Evolutionary conservation across 2,113 vertebrate species (phyloP), one percentile per base, ranked within the genome.

Genomic region (Microtus richardsoni): DNA sequence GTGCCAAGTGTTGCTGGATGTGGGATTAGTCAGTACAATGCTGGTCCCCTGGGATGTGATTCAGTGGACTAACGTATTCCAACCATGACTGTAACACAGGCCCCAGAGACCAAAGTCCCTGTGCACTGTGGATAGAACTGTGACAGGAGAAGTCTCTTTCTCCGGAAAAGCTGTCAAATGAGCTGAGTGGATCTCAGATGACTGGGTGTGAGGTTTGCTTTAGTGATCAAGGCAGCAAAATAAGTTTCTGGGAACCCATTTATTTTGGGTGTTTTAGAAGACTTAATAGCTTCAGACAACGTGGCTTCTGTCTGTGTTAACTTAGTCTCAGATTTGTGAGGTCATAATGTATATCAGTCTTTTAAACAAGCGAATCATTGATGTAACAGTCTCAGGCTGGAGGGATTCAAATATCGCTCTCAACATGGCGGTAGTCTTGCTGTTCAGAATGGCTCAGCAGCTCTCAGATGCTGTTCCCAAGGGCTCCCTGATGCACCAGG

Each of bases 321-420:
- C 36, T n/a, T 91, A 73, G 66, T 44, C 44, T 71, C 93, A 80
- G 58, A 36, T 93, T 88, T 91, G 70, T 93, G 64, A 91, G 14
- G 49, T 73, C 41, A 60, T 47, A 83, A 87, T 66, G 24, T 36
- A 74, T 52, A 36, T 1, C 73, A 77, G 70, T 41, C 21, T 93
- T 95, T 74, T 66, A 74, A 89, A 89, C 30, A 41, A 9, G 64
- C 70, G 75, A 80, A 73, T 93, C 13, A 28, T 44, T 87, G 47
- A 62, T 24, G 22, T 77, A 64, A 82, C 5, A 70, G 47, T 73
- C 28, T 95, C 5, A 41, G 70, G 87, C 16, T 24, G 33, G 33
- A 30, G n/a, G 66, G 39, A 80, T 13, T 91, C 12, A 79, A 95
- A 44, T 68, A 62, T 22, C 60, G 39, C 16, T 77, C 66, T 36